phyloP scores from a whole-genome alignment of 2,113 vertebrate species.

The Tragelaphus imberbis region DNA sequence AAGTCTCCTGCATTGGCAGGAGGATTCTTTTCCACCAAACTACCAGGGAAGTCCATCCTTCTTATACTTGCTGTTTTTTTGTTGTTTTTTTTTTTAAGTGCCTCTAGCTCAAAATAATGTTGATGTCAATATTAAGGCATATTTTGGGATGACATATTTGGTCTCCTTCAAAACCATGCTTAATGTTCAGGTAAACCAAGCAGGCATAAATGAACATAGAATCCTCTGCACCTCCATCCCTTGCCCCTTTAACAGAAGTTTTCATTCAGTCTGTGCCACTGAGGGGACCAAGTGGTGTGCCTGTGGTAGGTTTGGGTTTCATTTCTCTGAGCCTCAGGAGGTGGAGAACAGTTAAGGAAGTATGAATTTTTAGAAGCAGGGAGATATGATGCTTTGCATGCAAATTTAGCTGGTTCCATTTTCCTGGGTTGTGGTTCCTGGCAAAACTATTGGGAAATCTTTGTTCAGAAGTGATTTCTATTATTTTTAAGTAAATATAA shows the following conservation, averaged over 20 bases:
- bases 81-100: not conserved
- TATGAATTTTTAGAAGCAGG: constrained; percentile 37
- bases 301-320: not conserved
- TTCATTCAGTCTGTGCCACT: not conserved
- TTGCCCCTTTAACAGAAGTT: not conserved
- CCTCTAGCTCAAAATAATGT: not conserved
- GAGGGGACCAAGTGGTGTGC: not conserved
- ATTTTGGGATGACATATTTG: not conserved
- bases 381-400: constrained; percentile 10
- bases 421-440: not conserved
- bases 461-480: not conserved
- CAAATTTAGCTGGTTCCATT: not conserved
- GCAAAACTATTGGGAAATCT: not conserved
- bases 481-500: not conserved
- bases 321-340: not conserved
- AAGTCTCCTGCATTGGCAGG: not conserved
- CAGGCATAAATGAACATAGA: not conserved
- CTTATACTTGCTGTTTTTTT: not conserved
- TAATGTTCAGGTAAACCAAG: not conserved
- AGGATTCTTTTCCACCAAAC: not conserved
- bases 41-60: not conserved
- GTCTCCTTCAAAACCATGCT: not conserved
- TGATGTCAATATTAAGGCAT: not conserved
- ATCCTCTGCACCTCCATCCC: too few species aligned
- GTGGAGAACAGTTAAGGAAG: not conserved